Percentiles rank a stretch among this genome's conserved stretches.
Conservation (phyloP, 2,113 vertebrate genomes). For the Thunnus maccoyii region DNA sequence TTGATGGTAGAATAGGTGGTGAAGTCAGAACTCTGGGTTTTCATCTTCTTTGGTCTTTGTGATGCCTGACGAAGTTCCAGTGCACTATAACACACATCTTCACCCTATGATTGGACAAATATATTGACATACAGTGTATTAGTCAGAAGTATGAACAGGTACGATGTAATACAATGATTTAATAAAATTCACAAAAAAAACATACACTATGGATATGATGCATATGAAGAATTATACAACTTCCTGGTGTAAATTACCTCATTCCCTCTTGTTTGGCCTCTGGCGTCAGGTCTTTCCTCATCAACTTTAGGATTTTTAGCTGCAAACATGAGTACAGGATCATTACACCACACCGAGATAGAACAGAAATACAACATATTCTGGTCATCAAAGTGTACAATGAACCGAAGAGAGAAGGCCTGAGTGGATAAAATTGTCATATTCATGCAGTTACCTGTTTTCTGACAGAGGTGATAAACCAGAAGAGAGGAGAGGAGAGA, state of each 20-base stretch:
- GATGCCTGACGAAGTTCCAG: conserved; percentile 41
- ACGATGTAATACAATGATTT: not conserved
- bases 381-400: too few species aligned
- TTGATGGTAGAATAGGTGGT: conserved; percentile 49
- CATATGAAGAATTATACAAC: not conserved
- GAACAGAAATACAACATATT: not conserved
- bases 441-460: conserved; percentile 44
- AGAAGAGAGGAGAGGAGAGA: conserved; percentile 40
- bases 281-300: not conserved
- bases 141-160: not conserved
- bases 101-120: conserved; percentile 41
- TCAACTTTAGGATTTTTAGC: conserved; percentile 8
- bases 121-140: not conserved
- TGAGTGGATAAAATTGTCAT: not conserved
- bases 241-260: not conserved
- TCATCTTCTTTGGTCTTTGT: conserved; percentile 50
- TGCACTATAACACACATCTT: conserved; percentile 58
- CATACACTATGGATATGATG: too few species aligned
- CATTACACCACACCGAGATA: not conserved
- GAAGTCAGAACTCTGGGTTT: conserved; percentile 36
- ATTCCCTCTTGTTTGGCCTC: not conserved
- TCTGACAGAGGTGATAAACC: conserved; percentile 32
- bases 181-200: not conserved
- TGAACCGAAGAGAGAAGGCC: not conserved
- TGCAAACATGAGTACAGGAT: conserved; percentile 2